These are phyloP conservation scores for Trisateles emortualis DNA, from an alignment of 2,888 invertebrate genomes.

Conservation along the genomic window DNA sequence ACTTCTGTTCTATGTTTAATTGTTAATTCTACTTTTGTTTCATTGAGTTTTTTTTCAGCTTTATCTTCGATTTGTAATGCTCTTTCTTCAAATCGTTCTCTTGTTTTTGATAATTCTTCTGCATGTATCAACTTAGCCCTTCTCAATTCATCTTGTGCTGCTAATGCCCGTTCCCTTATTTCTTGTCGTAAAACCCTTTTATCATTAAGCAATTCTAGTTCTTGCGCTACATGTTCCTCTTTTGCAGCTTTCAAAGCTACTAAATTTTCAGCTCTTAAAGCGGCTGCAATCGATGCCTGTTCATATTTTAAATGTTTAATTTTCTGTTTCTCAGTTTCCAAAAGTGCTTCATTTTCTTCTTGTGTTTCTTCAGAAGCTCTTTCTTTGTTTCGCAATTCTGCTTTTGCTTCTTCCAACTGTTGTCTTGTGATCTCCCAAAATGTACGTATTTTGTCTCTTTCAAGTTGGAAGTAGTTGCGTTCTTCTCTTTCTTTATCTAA, in stretches of 20 bases:
- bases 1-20: constrained; percentile 93
- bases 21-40: constrained; percentile 90
- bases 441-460: constrained; percentile 96
- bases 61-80: constrained; percentile 84
- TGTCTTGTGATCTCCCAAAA: constrained; percentile 98
- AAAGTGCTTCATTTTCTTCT: constrained; percentile 94
- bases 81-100: constrained; percentile 81
- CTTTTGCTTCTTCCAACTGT: constrained; percentile 94
- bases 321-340: constrained; percentile 96
- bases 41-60: constrained; percentile 91
- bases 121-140: constrained; percentile 91
- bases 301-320: constrained; percentile 97
- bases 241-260: constrained; percentile 94
- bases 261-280: constrained; percentile 94
- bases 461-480: constrained; percentile 97
- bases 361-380: constrained; percentile 95
- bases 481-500: constrained; percentile 98
- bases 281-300: constrained; percentile 94
- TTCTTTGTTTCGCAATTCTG: constrained; percentile 89
- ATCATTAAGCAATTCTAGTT: constrained; percentile 91
- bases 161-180: constrained; percentile 89
- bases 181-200: constrained; percentile 89
- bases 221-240: constrained; percentile 93
- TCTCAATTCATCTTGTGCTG: constrained; percentile 91
- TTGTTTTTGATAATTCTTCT: constrained; percentile 89